A percentile compares a stretch with the other conserved stretches of the same genome.
These are phyloP conservation scores for Alloplasta piceator DNA, from an alignment of 2,888 invertebrate species.

Conservation along the genomic window DNA sequence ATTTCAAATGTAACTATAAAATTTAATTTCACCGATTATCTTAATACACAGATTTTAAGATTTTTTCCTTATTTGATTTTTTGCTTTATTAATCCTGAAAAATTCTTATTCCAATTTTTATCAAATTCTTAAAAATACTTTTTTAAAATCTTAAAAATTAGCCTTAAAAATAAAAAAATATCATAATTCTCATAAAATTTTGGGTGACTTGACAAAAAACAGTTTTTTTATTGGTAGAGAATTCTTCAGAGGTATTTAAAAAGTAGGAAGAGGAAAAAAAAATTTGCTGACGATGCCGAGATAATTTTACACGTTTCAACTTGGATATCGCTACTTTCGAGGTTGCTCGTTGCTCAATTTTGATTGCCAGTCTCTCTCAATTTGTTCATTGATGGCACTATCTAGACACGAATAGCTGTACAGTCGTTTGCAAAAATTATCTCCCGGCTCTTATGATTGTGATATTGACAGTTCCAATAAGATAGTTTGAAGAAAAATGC, in stretches of 20 bases:
- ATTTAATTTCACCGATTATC: too few relatives aligned
- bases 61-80: too few relatives aligned
- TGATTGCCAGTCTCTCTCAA: constrained; percentile 56
- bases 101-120: too few relatives aligned
- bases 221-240: too few relatives aligned
- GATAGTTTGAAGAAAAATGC: neutral
- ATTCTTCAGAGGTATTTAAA: neutral
- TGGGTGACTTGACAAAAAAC: too few relatives aligned
- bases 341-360: constrained; percentile 40
- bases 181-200: too few relatives aligned
- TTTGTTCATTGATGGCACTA: constrained; percentile 26
- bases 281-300: constrained; percentile 4
- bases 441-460: neutral
- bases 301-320: constrained; percentile 23
- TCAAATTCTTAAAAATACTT: too few relatives aligned
- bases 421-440: constrained; percentile 43
- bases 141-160: too few relatives aligned
- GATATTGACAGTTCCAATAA: constrained; percentile 11
- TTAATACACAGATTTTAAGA: too few relatives aligned
- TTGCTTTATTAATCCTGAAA: too few relatives aligned
- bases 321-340: neutral
- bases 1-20: too few relatives aligned
- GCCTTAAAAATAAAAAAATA: too few relatives aligned
- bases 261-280: neutral
- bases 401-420: neutral